These are phyloP conservation scores for Chaetura pelagica DNA, from an alignment of 2,113 vertebrate genomes.

Conservation along the genomic window DNA sequence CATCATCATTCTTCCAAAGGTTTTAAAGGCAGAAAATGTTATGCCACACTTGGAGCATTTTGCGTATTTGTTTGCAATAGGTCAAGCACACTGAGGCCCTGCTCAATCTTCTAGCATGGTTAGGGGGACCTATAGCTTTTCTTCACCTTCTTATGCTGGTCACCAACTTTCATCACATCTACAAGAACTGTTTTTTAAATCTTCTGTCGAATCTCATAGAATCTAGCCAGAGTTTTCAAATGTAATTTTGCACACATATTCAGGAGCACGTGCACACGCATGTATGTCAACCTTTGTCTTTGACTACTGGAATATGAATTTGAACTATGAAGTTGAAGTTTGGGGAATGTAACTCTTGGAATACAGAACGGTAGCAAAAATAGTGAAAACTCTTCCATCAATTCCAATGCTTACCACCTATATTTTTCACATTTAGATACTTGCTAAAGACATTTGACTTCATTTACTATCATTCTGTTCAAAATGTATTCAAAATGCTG, in stretches of 20 bases:
- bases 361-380: background rate
- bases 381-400: fast-evolving
- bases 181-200: background rate
- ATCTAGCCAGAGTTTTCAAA: background rate
- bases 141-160: background rate
- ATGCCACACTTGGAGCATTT: background rate
- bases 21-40: background rate
- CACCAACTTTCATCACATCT: background rate
- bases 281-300: background rate
- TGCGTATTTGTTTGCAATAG: background rate
- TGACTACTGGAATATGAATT: background rate
- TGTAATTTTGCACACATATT: background rate
- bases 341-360: background rate
- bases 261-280: fast-evolving
- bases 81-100: background rate
- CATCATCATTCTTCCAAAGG: background rate
- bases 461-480: background rate
- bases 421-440: background rate
- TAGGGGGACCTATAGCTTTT: background rate
- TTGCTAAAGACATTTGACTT: background rate
- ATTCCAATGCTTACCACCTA: background rate
- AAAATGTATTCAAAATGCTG: background rate
- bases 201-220: background rate
- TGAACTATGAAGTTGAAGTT: background rate
- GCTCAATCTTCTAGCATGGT: background rate